Evolutionary conservation across 2,113 vertebrate genomes (phyloP).

Genomic region (Genyomyrus donnyi): DNA sequence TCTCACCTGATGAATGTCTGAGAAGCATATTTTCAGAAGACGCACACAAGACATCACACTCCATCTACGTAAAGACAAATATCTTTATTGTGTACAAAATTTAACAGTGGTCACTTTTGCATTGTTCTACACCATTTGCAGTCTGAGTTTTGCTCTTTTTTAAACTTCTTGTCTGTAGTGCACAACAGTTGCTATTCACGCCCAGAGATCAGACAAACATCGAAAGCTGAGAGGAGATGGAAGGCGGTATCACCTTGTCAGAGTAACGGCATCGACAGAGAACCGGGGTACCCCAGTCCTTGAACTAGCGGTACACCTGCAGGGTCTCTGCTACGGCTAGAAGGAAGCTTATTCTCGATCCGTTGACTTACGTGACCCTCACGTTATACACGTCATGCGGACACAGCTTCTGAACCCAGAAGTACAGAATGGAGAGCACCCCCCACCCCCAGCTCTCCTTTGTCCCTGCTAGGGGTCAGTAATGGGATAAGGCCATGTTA

Average conservation of each 20-base stretch:
- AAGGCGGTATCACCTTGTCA: background rate
- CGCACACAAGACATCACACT: background rate
- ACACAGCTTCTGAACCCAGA: background rate
- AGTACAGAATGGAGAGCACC: background rate
- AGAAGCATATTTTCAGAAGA: background rate
- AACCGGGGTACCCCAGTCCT: background rate
- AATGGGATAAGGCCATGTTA: background rate
- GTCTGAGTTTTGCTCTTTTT: background rate
- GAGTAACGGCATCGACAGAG: background rate
- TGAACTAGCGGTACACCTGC: background rate
- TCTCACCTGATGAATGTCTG: background rate
- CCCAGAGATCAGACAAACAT: background rate
- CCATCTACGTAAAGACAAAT: background rate
- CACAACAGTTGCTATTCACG: background rate
- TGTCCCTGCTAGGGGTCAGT: background rate
- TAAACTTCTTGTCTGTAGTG: background rate
- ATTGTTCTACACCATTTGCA: background rate
- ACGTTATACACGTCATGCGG: background rate
- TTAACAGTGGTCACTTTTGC: background rate
- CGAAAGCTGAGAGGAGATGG: background rate
- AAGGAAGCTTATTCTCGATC: background rate
- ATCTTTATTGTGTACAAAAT: slow-evolving; percentile 14
- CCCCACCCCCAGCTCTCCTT: background rate
- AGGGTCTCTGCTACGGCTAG: background rate
- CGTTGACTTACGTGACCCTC: background rate